Conservation (phyloP, 2,888 invertebrate species). For the Melolontha melolontha region DNA sequence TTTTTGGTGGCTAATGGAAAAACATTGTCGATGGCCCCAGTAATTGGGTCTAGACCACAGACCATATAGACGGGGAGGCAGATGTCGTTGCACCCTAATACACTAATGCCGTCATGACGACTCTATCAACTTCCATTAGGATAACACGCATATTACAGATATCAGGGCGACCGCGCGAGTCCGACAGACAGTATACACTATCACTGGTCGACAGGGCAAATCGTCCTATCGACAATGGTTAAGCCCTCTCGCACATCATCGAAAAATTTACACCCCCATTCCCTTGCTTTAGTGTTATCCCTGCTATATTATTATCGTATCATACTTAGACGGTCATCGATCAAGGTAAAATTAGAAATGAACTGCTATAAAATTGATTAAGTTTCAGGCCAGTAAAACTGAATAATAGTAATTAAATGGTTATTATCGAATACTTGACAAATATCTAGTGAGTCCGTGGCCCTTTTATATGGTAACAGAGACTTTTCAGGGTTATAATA, state of each 20-base stretch:
- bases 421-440: too few species aligned
- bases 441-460: too few species aligned
- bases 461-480: too few species aligned
- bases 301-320: constrained; percentile 10
- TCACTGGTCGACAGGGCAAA: constrained; percentile 3
- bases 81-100: constrained; percentile 48
- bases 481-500: too few species aligned
- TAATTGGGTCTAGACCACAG: constrained; percentile 56
- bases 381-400: too few species aligned
- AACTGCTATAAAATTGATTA: too few species aligned
- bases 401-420: too few species aligned
- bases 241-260: neutral
- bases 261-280: constrained; percentile 19
- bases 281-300: neutral
- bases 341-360: constrained; percentile 10
- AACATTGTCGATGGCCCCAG: constrained; percentile 54
- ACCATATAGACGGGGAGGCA: constrained; percentile 43
- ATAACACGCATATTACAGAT: constrained; percentile 45
- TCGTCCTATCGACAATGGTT: neutral
- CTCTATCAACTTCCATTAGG: constrained; percentile 46
- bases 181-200: constrained; percentile 7
- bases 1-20: constrained; percentile 53
- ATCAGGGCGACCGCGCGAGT: constrained; percentile 40
- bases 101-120: constrained; percentile 43
- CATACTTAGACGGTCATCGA: constrained; percentile 18